These are phyloP conservation scores for Drosophila anomelani DNA, from an alignment of 2,888 invertebrate species.

Conservation along the genomic window DNA sequence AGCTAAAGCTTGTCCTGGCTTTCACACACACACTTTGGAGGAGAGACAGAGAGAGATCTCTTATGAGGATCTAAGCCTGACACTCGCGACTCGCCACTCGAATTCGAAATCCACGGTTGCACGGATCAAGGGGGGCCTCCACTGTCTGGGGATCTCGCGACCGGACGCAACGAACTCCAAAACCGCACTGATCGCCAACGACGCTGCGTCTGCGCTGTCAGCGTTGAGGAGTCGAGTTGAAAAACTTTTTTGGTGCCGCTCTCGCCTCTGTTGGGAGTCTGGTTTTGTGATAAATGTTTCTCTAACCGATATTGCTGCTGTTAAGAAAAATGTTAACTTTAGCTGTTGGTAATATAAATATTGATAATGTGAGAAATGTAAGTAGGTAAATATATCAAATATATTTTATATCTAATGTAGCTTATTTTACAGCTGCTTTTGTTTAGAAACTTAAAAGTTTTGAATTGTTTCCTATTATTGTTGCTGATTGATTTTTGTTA, in stretches of 20 bases:
- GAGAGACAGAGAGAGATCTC: slow-evolving; percentile 4
- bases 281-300: slow-evolving; percentile 16
- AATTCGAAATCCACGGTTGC: slow-evolving; percentile 7
- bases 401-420: neutral
- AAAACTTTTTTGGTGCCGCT: slow-evolving; percentile 48
- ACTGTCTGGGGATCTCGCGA: slow-evolving; percentile 59
- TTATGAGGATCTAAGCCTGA: neutral
- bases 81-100: slow-evolving; percentile 29
- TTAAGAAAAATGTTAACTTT: slow-evolving; percentile 9
- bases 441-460: neutral
- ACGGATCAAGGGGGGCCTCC: slow-evolving; percentile 9
- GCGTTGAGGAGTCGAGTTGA: slow-evolving; percentile 69
- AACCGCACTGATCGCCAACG: slow-evolving; percentile 80
- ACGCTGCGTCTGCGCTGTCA: slow-evolving; percentile 75
- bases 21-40: slow-evolving; percentile 11
- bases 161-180: slow-evolving; percentile 80
- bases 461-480: too few species aligned
- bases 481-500: too few species aligned
- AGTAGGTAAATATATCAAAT: neutral
- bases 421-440: neutral
- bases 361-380: neutral
- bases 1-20: slow-evolving; percentile 13
- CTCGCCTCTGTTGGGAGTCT: slow-evolving; percentile 30
- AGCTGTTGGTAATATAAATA: neutral
- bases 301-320: slow-evolving; percentile 18